Evolutionary conservation across 2,113 vertebrate species (phyloP), one percentile per base, ranked within the genome.

Genomic region (Oryzias celebensis): DNA sequence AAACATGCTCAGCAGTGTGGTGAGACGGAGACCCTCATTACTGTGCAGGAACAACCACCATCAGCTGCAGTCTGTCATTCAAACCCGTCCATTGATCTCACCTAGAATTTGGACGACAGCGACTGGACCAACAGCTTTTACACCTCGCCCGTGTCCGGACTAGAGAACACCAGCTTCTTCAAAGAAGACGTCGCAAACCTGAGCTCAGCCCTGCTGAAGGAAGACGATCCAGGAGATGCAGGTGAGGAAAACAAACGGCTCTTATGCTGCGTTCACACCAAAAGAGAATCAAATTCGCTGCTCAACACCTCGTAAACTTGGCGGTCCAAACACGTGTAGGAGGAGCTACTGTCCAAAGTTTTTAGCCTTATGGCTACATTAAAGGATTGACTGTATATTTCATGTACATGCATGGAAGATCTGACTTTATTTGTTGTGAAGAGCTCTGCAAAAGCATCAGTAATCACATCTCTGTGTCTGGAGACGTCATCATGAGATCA

Each of bases 171-270:
- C 48, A 94, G 51, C 70, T 80, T 93, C 57, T 80, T 93, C 49
- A 91, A 92, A 3, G 95, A 98, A 6, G 95, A 97, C 24, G 52
- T 94, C 16, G n/a, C 91, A 55, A 95, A 93, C 65, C 86, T 94
- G 48, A 96, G 94, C 16, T 93, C 94, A 4, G 93, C 96, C 0
- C 90, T 99, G 65, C 68, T 99, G 43, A 93, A 91, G 75, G 96
- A 98, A 65, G 97, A 99, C 22, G 97, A 99, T 82, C 96, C 95
- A 1, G 96, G 96, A 63, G 96, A 98, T 83, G 91, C 95, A 31
- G 95, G 96, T 98, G 82, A 88, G 86, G 41, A 4, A 41, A 80
- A 58, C 60, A 23, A 56, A 42, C 16, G 0, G 2, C 55, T 36
- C 49, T 43, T 7, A 7, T 12, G 36, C 36, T 36, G 36, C 36